Evolutionary conservation across 2,888 invertebrate species (phyloP), one percentile per base, ranked within the genome.

Genomic region (Spicauda simplicius): DNA sequence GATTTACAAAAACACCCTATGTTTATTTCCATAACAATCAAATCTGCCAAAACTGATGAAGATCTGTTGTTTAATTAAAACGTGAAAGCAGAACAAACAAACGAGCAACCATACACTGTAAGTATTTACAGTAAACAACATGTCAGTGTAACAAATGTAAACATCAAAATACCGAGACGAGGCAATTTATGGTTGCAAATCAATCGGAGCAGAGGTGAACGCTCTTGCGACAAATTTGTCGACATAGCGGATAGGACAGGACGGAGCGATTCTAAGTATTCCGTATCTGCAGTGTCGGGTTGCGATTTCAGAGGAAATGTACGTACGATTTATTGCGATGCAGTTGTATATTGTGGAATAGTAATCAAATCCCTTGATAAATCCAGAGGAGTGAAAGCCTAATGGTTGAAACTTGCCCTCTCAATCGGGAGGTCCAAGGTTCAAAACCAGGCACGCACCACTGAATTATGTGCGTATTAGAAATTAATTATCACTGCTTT

Each of bases 121-220:
- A 6, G 33, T 5, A 33, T 33, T 33, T 33, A 33, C 33, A 33
- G 33, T 1, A 14, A 61, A 52, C 14, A 20, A 19, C 18, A 0
- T n/a, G 5, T 48, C 18, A 60, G 18, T 30, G 53, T 20, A 62
- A 37, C 20, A 62, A 62, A 55, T 20, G 30, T 45, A 25, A 30
- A 18, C 45, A 53, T 50, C 59, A 59, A 65, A 65, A 59, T 65
- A 45, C 53, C 65, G 59, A 20, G 45, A 64, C 64, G 41, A 41
- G 30, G 53, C 33, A 54, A 65, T 54, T 65, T 45, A 65, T 25
- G 20, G 59, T 20, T 70, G 72, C 74, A 67, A 73, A 72, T 75
- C 72, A 73, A 74, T 74, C 69, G 69, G 59, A 57, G 25, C 67
- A 67, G 72, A 73, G 77, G 73, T 75, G 64, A 75, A 73, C 53